Base-by-base conservation (phyloP, 2,888 invertebrate species). In the Drosophila emarginata region DNA sequence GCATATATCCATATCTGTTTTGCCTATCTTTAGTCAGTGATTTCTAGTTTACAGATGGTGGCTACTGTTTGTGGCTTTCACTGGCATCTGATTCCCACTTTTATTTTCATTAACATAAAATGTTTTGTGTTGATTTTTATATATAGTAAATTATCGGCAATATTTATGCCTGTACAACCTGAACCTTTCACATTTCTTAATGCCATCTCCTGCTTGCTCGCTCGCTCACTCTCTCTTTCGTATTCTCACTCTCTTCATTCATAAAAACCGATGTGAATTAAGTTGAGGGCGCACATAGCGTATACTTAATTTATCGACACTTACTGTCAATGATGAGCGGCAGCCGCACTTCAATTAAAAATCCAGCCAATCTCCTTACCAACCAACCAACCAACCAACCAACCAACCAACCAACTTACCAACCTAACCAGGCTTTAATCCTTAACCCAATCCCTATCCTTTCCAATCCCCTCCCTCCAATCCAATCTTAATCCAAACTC, bases 231-330 rank as follows among this genome's bases (percentile, higher is more conserved):
- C 12, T 23, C 40, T 61, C 12, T 7, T 15, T 52, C 9, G 12
- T 28, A 4, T 28, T 4, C 3, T 5, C 28, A 28, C 5, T 32
- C 32, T 45, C n/a, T 40, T 39, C 76, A 76, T 76, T 76, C 76
- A 76, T 73, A 70, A 76, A 76, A 72, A 61, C 18, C 4, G 11
- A 18, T 45, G 11, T 45, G 40, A 45, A 18, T 45, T 45, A 4
- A 45, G 40, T 9, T 40, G 12, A 32, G 52, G 39, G 61, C 71
- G 39, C 64, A 80, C 83, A 81, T 72, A 67, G 83, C 83, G 83
- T 87, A 84, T 85, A 72, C 82, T 83, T 88, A 89, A 88, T 88
- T 88, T 90, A 84, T 89, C 75, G 84, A 84, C 88, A 88, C 89
- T 90, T 89, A 89, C 88, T 83, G 89, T 86, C 87, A 87, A 88